A percentile compares a stretch with the other conserved stretches of the same genome.
These are phyloP conservation scores for Archilochus colubris DNA, from an alignment of 2,113 vertebrate species.

Conservation along the genomic window DNA sequence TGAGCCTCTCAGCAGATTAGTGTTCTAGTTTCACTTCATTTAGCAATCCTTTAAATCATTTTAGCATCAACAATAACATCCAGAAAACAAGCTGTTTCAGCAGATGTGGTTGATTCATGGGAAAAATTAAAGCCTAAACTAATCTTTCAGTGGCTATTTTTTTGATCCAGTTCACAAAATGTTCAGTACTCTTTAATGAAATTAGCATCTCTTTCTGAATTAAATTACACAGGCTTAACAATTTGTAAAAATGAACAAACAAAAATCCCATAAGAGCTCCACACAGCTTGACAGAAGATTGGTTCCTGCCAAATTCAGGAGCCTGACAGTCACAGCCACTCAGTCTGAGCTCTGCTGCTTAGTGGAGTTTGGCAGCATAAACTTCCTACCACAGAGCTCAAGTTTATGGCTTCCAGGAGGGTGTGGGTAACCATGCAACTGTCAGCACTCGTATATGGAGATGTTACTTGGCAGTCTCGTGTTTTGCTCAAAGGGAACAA, in stretches of 20 bases:
- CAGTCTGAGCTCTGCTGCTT: not conserved
- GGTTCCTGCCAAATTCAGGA: not conserved
- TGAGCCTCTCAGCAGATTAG: not conserved
- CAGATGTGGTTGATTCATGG: not conserved
- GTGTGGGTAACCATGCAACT: not conserved
- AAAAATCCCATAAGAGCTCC: not conserved
- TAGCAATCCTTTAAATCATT: conserved; percentile 29
- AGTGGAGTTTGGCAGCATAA: not conserved
- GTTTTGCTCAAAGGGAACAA: not conserved
- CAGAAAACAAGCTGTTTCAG: conserved; percentile 20
- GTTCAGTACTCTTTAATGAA: not conserved
- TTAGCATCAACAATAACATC: not conserved
- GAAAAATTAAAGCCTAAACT: not conserved
- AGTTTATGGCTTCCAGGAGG: not conserved
- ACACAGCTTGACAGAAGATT: not conserved
- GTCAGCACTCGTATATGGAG: not conserved
- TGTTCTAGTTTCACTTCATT: conserved; percentile 13
- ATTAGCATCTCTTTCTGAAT: not conserved
- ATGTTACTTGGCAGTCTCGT: not conserved
- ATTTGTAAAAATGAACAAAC: not conserved
- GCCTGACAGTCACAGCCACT: not conserved
- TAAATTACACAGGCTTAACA: not conserved
- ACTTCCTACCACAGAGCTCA: not conserved
- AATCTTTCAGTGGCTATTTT: not conserved
- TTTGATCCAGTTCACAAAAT: not conserved